Base-by-base conservation (phyloP, 2,797 vertebrate species). In the Myotis daubentonii region DNA sequence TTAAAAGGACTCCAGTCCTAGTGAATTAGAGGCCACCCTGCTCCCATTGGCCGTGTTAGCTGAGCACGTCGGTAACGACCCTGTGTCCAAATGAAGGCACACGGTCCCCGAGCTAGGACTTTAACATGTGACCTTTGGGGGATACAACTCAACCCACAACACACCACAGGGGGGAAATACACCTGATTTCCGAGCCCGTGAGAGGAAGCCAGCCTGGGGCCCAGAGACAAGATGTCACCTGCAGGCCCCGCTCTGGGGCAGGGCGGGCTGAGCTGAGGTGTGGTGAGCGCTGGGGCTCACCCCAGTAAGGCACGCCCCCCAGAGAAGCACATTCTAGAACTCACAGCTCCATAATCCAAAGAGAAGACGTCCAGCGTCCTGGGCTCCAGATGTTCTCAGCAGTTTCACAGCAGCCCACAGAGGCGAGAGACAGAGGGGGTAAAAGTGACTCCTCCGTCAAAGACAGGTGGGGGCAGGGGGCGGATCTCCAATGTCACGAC, bases 161-260 rank as follows among this genome's bases (percentile, higher is more conserved):
- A 13, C 4, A 0, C 19, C 33, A 0, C 1, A 0, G 8, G 62
- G 38, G 60, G 41, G 17, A 10, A 17, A 62, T 1, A 30, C n/a
- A 0, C 75, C 66, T 0, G 0, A 17, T 30, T 25, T 41, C 36
- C 19, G 79, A 49, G 53, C 78, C 0, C 30, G 0, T 1, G 36
- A 33, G 23, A 25, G 41, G 70, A 68, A 36, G 47, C 76, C 13
- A 2, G 4, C 25, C 49, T 0, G 49, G 55, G 44, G 23, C 49
- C 13, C 0, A 44, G 51, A 80, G 49, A 5, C 10, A 4, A 62
- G 19, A 7, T 2, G 1, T 36, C 53, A 28, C n/a, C 25, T 3
- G 6, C 33, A 19, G 76, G 68, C 20, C 8, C 2, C 57, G 8
- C 12, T 6, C 2, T 1, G 0, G 33, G 33, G n/a, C 60, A 2